Evolutionary conservation across 2,113 vertebrate genomes (phyloP).

Genomic region (Lichenostomus cassidix): DNA sequence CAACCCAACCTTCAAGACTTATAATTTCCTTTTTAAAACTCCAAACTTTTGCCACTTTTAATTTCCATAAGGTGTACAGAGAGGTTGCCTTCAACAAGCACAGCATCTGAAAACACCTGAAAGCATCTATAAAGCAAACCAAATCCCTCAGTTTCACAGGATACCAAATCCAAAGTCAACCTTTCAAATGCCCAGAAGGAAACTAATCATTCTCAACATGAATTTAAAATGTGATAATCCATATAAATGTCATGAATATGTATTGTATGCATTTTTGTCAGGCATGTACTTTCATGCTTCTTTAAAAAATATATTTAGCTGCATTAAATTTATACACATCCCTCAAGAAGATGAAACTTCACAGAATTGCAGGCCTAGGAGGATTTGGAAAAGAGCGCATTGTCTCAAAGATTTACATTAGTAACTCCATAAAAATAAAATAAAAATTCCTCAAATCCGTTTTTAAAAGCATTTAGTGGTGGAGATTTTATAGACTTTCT

Average conservation of each 20-base stretch:
- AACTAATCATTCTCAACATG: background rate
- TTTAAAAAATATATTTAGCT: background rate
- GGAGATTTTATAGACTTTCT: background rate
- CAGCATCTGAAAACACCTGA: background rate
- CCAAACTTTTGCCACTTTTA: background rate
- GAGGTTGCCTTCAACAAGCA: background rate
- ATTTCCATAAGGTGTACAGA: background rate
- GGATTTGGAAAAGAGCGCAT: background rate
- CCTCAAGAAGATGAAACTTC: background rate
- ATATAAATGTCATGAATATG: background rate
- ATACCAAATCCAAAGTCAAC: background rate
- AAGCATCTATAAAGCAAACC: background rate
- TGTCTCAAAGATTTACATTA: background rate
- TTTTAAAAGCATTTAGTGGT: background rate
- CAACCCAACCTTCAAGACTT: background rate
- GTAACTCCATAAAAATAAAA: background rate
- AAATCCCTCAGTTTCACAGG: background rate
- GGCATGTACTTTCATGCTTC: background rate
- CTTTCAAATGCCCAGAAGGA: background rate
- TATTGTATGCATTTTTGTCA: background rate
- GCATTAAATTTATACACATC: background rate
- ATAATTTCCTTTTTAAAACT: background rate
- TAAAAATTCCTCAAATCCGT: background rate
- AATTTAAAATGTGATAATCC: background rate
- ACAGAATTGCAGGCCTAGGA: background rate